phyloP scores from a whole-genome alignment of 2,113 vertebrate genomes.

The Cairina moschata region DNA sequence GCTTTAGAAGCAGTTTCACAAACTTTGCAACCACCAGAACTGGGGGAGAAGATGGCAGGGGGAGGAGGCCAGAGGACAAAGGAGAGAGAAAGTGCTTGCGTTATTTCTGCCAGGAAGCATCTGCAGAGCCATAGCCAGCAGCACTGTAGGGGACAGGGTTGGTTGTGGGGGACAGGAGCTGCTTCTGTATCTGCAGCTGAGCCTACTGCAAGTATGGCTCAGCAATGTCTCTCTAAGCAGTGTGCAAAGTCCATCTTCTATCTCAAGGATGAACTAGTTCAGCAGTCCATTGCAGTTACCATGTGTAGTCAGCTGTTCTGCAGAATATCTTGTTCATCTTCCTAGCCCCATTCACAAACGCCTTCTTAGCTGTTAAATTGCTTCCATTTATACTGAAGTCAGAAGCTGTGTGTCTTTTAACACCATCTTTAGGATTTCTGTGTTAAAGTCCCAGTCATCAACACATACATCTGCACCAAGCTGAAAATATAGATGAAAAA shows the following conservation, averaged over 20 bases:
- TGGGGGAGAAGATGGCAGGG: rapidly evolving
- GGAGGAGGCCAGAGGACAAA: not conserved
- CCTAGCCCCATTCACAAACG: not conserved
- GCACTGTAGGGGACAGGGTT: too few species aligned
- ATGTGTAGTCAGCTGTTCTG: not conserved
- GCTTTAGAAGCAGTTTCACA: not conserved
- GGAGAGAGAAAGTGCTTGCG: not conserved
- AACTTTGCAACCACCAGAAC: not conserved
- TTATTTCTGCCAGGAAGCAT: not conserved
- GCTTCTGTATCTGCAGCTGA: not conserved
- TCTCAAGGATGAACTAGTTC: not conserved
- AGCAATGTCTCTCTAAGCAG: not conserved
- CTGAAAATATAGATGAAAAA: not conserved
- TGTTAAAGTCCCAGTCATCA: not conserved
- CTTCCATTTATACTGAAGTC: not conserved
- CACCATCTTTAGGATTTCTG: not conserved
- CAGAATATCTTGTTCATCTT: not conserved
- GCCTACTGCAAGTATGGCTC: not conserved
- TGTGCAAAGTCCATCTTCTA: not conserved
- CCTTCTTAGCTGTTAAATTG: not conserved
- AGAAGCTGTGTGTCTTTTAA: not conserved
- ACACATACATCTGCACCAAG: not conserved
- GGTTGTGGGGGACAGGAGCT: not conserved
- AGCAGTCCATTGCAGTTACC: not conserved
- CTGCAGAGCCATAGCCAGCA: not conserved